A percentile compares a stretch with the other conserved stretches of the same genome.
Conservation (phyloP, 2,113 vertebrate species). For the Thalassarche chlororhynchos region DNA sequence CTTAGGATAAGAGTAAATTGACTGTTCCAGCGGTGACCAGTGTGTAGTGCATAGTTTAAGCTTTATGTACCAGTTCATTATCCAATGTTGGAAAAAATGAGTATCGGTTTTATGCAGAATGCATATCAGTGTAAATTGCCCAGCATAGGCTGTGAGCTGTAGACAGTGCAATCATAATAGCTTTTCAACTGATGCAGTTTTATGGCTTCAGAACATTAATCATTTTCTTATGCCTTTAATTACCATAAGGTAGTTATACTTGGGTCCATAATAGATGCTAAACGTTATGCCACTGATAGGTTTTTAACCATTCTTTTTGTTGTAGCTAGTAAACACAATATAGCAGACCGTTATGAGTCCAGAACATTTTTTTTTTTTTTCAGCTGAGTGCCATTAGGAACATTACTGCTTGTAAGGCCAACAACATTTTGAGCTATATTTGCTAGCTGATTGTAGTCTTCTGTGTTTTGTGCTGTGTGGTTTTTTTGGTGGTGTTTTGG, state of each 20-base stretch:
- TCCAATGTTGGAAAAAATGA: not conserved
- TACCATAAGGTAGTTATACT: conserved; percentile 35
- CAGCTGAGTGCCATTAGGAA: not conserved
- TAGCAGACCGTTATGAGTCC: not conserved
- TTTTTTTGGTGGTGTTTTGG: not conserved
- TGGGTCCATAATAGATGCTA: conserved; percentile 50
- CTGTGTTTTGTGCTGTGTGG: not conserved
- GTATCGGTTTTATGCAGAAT: not conserved
- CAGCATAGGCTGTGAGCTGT: not conserved
- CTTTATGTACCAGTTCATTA: not conserved
- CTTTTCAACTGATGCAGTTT: conserved; percentile 10
- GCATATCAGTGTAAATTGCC: not conserved
- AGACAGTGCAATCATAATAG: conserved; percentile 18
- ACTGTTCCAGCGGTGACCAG: not conserved
- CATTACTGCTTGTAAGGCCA: not conserved
- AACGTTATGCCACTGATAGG: conserved; percentile 2
- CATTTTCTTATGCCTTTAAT: conserved; percentile 65
- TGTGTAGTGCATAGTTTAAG: not conserved
- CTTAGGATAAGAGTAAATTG: not conserved
- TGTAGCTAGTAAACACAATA: conserved; percentile 11
- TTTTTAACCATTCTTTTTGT: conserved; percentile 59
- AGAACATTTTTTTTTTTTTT: not conserved
- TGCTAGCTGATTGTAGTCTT: not conserved
- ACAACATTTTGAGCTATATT: not conserved
- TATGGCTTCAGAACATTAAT: conserved; percentile 57